Base-by-base conservation (phyloP, 1,140 invertebrate species). In the Procambarus virginalis region DNA sequence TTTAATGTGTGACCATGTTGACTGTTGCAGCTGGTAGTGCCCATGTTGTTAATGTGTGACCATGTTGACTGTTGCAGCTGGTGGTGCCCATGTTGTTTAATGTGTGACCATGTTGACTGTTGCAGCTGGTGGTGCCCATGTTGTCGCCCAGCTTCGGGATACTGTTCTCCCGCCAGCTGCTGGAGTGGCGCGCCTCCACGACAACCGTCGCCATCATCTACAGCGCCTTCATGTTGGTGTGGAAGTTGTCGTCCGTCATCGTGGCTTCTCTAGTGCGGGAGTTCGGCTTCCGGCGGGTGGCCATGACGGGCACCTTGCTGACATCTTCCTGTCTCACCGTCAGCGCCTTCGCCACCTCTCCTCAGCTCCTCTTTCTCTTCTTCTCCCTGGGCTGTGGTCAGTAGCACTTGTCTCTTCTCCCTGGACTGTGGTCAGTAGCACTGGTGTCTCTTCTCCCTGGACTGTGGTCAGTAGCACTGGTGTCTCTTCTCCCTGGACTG, bases 341-440 rank as follows among this genome's bases (percentile, higher is more conserved):
- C 79, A 73, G 64, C 34, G 86, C 86, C 78, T 80, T 88, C 77
- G 86, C 86, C 64, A 45, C 78, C 9, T 75, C 78, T 1, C 78
- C 86, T 6, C n/a, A 12, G 48, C 34, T 55, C 22, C 78, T 88
- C 20, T 58, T 88, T 14, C 3, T 88, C 64, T 81, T 49, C 46
- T 88, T 88, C 86, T 80, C 86, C 0, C 78, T 88, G 22, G 84
- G 84, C 48, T 86, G 84, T 46, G 84, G 84, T 86, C 17, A 86
- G 84, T 77, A 48, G 22, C 8, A 58, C 46, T 17, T n/a, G n/a
- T 10, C 3, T n/a, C n/a, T n/a, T n/a, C n/a, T n/a, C n/a, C n/a
- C n/a, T n/a, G n/a, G n/a, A n/a, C n/a, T n/a, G n/a, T n/a, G n/a
- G n/a, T n/a, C n/a, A n/a, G n/a, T n/a, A n/a, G n/a, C n/a, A n/a